A percentile compares a stretch with the other conserved stretches of the same genome.
These are phyloP conservation scores for Melanaphis sacchari DNA, from an alignment of 1,140 invertebrate species.

Conservation along the genomic window DNA sequence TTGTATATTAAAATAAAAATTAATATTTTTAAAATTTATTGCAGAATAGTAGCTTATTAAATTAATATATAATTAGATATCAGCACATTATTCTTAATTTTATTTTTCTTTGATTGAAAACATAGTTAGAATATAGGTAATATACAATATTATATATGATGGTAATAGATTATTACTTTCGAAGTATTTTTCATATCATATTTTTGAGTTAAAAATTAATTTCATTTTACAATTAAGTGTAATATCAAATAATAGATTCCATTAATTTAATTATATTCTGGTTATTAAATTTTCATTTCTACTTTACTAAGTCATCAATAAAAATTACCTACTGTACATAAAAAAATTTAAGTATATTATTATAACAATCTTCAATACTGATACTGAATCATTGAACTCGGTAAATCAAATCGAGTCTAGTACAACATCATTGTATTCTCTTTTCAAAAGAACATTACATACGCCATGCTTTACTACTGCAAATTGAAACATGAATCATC, in stretches of 20 bases:
- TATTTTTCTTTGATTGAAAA: not conserved
- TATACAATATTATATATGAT: not conserved
- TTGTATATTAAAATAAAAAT: not conserved
- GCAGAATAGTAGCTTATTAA: not conserved
- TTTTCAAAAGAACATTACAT: not conserved
- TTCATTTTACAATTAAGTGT: not conserved
- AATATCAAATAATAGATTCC: not conserved
- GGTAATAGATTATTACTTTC: not conserved
- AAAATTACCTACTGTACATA: not conserved
- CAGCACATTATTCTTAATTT: not conserved
- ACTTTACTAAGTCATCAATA: not conserved
- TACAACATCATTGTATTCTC: not conserved
- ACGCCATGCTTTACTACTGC: not conserved
- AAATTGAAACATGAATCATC: not conserved
- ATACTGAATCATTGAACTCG: not conserved
- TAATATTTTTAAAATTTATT: not conserved
- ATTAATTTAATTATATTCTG: not conserved
- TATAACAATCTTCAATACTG: not conserved
- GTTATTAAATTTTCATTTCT: not conserved
- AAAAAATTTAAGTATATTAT: not conserved
- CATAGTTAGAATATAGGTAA: not conserved
- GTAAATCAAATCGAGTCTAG: not conserved
- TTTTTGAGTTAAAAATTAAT: not conserved
- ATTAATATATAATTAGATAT: not conserved
- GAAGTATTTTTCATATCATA: not conserved